phyloP scores from a whole-genome alignment of 2,797 vertebrate genomes.

The Oreochromis grahami region DNA sequence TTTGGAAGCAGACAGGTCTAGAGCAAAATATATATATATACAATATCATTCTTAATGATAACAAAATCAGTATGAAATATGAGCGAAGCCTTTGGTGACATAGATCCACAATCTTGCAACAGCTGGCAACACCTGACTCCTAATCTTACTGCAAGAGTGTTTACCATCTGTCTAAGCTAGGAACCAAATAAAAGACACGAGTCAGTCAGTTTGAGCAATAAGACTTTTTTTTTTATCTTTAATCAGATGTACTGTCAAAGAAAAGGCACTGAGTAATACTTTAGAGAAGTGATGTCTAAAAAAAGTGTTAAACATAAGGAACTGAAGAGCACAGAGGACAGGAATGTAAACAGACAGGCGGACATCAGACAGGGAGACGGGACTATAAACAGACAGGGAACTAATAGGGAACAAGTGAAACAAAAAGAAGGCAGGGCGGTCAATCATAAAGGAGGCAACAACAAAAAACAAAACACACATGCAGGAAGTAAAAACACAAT shows the following conservation, averaged over 20 bases:
- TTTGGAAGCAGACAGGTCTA: background rate
- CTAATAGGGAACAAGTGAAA: background rate
- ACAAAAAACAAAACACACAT: background rate
- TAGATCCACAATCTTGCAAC: background rate
- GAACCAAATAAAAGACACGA: background rate
- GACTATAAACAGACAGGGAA: background rate
- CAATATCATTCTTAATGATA: background rate
- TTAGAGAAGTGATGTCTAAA: background rate
- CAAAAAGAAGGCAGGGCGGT: background rate
- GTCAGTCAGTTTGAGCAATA: background rate
- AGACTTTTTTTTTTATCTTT: background rate
- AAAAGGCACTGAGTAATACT: background rate
- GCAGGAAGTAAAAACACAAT: background rate
- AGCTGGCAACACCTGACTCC: background rate
- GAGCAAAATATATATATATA: background rate
- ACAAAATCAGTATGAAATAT: background rate
- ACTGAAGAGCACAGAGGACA: background rate
- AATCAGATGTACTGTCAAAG: background rate
- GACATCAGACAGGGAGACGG: background rate
- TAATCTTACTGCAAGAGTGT: background rate
- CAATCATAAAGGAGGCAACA: background rate
- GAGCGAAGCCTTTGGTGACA: background rate
- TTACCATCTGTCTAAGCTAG: background rate
- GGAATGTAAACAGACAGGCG: background rate
- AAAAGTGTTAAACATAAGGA: background rate